Evolutionary conservation across 2,797 vertebrate species (phyloP), one percentile per base, ranked within the genome.

Genomic region (Coreius guichenoti): DNA sequence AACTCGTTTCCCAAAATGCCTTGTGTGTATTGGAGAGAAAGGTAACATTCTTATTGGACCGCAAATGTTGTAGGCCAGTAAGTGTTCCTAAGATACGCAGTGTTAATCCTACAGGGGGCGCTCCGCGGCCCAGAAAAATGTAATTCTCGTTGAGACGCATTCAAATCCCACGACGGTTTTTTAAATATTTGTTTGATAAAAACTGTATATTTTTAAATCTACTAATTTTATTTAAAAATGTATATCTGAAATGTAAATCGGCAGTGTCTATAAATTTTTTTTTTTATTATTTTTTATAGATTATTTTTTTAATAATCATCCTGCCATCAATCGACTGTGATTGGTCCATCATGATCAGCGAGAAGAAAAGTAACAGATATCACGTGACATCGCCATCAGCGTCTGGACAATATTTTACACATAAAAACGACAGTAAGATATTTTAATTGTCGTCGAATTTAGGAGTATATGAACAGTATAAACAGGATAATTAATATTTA

Each of bases 1-100:
- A 94, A 94, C 91, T 67, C 54, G 90, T 86, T 92, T 93, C 94
- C 95, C 95, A 88, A 29, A 9, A 8, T 82, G 74, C 81, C 43
- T 58, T 68, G 45, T 7, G 45, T 83, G 70, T 33, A 43, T 79
- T 70, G 51, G 39, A 58, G 47, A 69, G 33, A 77, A 17, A 16
- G 76, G 69, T 14, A 1, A 5, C n/a, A 73, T 56, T 72, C 68
- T 72, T 33, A 84, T 84, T 77, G 72, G 72, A 54, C 31, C 4
- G 33, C 21, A 1, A 58, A 70, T 70, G 74, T 69, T 47, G 13
- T 56, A 19, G 36, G n/a, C 17, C 73, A n/a, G 45, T 26, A 54
- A 26, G 33, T 79, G 75, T 84, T 68, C 75, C 75, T 23, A 23
- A 75, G 65, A 79, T 17, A 84, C 67, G 39, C 51, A 21, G 8